Percentiles rank a stretch among this genome's conserved stretches.
Evolutionary conservation across 2,888 invertebrate genomes (phyloP).

Genomic region (Arenicola marina): DNA sequence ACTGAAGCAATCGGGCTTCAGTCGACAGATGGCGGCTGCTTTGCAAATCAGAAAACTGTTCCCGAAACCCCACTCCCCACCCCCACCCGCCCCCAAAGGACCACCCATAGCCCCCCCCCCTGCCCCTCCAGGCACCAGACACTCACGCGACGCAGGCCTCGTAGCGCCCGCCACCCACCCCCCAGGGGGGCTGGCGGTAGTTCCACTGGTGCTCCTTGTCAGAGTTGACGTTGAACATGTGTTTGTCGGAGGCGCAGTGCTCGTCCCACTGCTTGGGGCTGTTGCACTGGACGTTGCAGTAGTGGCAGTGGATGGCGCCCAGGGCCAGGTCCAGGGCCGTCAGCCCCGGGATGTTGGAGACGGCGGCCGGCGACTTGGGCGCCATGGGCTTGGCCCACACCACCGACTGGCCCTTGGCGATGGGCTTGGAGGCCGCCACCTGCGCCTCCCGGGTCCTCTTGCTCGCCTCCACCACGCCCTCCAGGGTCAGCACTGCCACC

Average conservation of each 20-base stretch:
- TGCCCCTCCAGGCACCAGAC: no score
- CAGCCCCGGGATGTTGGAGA: not conserved
- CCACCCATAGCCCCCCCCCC: no score
- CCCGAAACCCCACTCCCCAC: no score
- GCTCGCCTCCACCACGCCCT: conserved; percentile 37
- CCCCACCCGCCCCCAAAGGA: no score
- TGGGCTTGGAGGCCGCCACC: conserved; percentile 35
- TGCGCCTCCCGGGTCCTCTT: conserved; percentile 1
- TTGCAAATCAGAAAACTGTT: no score
- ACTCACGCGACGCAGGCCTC: no score
- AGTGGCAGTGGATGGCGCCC: conserved; percentile 47
- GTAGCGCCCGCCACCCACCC: conserved; percentile 36
- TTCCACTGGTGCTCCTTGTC: conserved; percentile 59
- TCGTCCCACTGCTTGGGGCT: conserved; percentile 53
- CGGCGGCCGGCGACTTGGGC: not conserved
- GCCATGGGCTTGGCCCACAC: conserved; percentile 31
- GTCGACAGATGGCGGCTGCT: no score
- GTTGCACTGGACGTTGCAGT: conserved; percentile 41
- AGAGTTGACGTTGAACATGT: conserved; percentile 52
- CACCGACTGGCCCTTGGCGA: conserved; percentile 45
- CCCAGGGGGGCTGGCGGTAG: conserved; percentile 56
- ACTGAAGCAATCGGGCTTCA: no score
- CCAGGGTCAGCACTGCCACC: conserved; percentile 38
- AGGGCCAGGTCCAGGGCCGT: conserved; percentile 38
- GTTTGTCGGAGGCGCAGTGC: conserved; percentile 52